Evolutionary conservation across 2,888 invertebrate genomes (phyloP), one percentile per base, ranked within the genome.

Genomic region (Bibio marci): DNA sequence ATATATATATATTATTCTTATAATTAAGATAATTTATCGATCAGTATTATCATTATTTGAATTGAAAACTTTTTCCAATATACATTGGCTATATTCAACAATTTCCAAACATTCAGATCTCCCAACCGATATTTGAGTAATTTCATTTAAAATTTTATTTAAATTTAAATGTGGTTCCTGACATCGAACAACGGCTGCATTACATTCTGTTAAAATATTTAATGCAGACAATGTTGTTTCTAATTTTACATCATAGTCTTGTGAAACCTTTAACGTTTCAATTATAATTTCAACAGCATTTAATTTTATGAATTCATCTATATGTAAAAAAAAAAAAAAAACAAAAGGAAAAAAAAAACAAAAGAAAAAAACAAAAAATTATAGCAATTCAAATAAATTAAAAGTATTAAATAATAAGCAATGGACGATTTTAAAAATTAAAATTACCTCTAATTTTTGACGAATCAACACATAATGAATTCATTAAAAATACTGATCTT

Each of bases 401-500:
- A n/a, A n/a, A n/a, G n/a, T n/a, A n/a, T n/a, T n/a, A n/a, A n/a
- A n/a, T n/a, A n/a, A n/a, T n/a, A n/a, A n/a, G n/a, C n/a, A n/a
- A n/a, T n/a, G n/a, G n/a, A n/a, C n/a, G n/a, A n/a, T n/a, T n/a
- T n/a, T n/a, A n/a, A n/a, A n/a, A n/a, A n/a, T n/a, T n/a, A n/a
- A 10, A 37, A 27, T 34, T 47, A 71, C 79, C 73, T 67, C 66
- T 72, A 18, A 75, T 64, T 5, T 63, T 58, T 0, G 58, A 52
- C 40, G 67, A 58, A 45, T 70, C 60, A 4, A 57, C 49, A 47
- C 74, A 73, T 11, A 86, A 56, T 14, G 73, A 63, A 1, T 67
- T 61, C 33, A 83, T 56, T 38, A 88, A 62, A 59, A 87, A 86
- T 10, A 79, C 71, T 1, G 78, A 70, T 59, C 85, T 87, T 3